Evolutionary conservation across 2,888 invertebrate species (phyloP).

Genomic region (Notocelia uddmanniana): DNA sequence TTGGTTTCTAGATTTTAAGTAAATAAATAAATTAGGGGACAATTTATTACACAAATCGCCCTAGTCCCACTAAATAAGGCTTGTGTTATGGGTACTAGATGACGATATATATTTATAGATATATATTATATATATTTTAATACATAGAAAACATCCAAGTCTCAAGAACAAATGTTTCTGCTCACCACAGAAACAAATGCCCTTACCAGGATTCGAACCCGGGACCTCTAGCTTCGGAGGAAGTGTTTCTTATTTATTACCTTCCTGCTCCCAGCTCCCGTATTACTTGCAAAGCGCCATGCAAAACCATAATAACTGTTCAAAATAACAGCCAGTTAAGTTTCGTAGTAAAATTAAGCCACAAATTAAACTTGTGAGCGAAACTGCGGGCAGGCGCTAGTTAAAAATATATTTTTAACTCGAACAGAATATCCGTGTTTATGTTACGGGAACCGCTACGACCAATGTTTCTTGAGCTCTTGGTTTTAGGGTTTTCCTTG

Average conservation of each 20-base stretch:
- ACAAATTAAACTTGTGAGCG: conserved; percentile 42
- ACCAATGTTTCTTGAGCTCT: conserved; percentile 57
- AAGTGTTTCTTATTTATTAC: not conserved
- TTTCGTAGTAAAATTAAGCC: conserved; percentile 32
- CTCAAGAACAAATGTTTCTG: no score
- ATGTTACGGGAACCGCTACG: conserved; percentile 59
- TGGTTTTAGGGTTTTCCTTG: conserved; percentile 33
- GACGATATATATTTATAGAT: no score
- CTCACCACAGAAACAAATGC: no score
- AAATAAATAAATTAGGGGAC: no score
- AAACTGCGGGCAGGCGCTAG: conserved; percentile 48
- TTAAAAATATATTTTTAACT: conserved; percentile 58
- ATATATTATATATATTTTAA: no score
- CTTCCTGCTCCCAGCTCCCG: not conserved
- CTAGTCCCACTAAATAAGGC: no score
- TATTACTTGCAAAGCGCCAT: conserved; percentile 11
- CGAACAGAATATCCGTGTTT: conserved; percentile 68
- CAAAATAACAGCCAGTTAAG: conserved; percentile 19
- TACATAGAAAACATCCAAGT: no score
- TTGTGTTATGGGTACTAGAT: no score
- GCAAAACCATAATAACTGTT: conserved; percentile 11
- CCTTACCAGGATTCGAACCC: no score
- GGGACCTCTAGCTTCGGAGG: no score
- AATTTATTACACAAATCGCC: no score
- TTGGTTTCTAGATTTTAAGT: no score